phyloP scores from a whole-genome alignment of 2,113 vertebrate species.

The Cyphomyrus plagiostoma region DNA sequence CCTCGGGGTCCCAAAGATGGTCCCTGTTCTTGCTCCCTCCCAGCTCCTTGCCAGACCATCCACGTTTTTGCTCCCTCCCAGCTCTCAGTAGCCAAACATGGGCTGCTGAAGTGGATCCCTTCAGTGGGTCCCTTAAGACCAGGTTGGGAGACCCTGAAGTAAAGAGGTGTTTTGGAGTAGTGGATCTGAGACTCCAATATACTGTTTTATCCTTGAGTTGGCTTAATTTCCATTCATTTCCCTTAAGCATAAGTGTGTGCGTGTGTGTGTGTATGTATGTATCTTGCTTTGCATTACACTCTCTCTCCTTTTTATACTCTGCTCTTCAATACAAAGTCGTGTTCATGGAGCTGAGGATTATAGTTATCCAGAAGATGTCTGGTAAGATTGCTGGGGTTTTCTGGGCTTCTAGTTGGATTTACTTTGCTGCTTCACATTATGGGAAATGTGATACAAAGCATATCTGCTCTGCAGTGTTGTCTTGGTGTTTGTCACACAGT shows the following conservation, averaged over 20 bases:
- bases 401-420: slow-evolving; percentile 49
- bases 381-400: slow-evolving; percentile 71
- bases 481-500: slow-evolving; percentile 7
- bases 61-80: too few species aligned
- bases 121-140: background rate
- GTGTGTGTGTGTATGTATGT: background rate
- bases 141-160: background rate
- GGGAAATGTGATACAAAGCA: slow-evolving; percentile 40
- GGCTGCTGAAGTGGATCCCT: background rate
- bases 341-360: slow-evolving; percentile 84
- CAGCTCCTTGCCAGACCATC: too few species aligned
- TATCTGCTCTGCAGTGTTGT: slow-evolving; percentile 26
- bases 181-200: background rate
- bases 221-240: background rate
- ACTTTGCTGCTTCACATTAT: slow-evolving; percentile 53
- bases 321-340: slow-evolving; percentile 73
- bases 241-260: background rate
- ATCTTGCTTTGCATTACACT: slow-evolving; percentile 13
- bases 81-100: background rate
- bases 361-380: slow-evolving; percentile 83
- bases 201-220: background rate
- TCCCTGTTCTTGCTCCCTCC: background rate
- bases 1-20: too few species aligned
- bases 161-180: background rate
- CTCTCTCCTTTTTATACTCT: slow-evolving; percentile 40